Base-by-base conservation (phyloP, 2,113 vertebrate genomes). In the Rhynchopsitta pachyrhyncha region DNA sequence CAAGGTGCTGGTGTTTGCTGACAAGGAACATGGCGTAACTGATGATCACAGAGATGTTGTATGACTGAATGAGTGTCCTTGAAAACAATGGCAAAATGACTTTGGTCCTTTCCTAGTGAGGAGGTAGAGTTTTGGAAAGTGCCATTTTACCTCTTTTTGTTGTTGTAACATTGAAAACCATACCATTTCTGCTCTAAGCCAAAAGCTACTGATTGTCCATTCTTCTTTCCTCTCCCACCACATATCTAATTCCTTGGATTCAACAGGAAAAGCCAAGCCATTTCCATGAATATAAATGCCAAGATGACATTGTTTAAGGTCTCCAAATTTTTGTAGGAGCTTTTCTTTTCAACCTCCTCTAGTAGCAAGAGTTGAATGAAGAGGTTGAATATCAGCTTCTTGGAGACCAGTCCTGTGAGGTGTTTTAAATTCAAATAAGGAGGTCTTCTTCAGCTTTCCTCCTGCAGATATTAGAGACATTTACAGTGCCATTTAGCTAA, bases 41-140 rank as follows among this genome's bases (percentile, higher is more conserved):
- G 55, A 35, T 59, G 50, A 35, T 50, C 17, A 47, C 0, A 0
- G 42, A 77, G 63, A 5, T 50, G 35, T 4, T 62, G 42, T 11
- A 29, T 71, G 33, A 67, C 49, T 66, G 53, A 77, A 62, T 1
- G 1, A 69, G 11, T 73, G 23, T 29, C 60, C 17, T 86, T 79
- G n/a, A 88, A 86, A 83, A 63, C 27, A 78, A 23, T 17, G 27
- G 29, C 28, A 62, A 53, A 82, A 90, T 55, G 9, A 3, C 29
- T 70, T 74, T 47, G 27, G 7, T 75, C 20, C 33, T 84, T 83
- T 66, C 44, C 13, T 23, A 69, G 57, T 8, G 29, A 63, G n/a
- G 7, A 53, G 17, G 16, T 74, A 10, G 20, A 71, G 27, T 69
- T 82, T 50, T 74, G 39, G 29, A 25, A 93, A 92, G 57, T 67